A percentile compares a stretch with the other conserved stretches of the same genome.
phyloP scores from a whole-genome alignment of 2,888 invertebrate species.

The Gibbula magus region DNA sequence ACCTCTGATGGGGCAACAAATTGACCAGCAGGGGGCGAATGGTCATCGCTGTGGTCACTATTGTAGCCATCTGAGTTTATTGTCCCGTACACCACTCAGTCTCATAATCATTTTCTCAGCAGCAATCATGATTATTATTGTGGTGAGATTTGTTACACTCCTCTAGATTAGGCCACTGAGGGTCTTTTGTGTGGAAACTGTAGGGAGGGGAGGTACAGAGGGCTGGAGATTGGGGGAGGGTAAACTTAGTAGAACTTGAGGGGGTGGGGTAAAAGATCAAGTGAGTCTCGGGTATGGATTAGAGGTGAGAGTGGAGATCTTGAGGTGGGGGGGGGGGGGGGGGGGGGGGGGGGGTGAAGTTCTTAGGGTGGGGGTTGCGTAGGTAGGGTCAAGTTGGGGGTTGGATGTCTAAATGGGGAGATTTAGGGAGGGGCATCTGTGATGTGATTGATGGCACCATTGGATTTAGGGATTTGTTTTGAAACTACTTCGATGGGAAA shows the following conservation, averaged over 20 bases:
- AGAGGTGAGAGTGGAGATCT: background rate
- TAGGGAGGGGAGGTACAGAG: background rate
- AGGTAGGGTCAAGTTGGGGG: background rate
- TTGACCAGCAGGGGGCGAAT: conserved; percentile 10
- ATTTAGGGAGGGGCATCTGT: background rate
- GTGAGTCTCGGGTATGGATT: background rate
- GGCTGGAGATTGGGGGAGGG: background rate
- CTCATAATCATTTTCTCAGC: background rate
- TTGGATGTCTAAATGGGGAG: background rate
- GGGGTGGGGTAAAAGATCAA: background rate
- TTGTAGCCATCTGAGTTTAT: background rate
- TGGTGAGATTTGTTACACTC: background rate
- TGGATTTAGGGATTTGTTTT: too few species aligned
- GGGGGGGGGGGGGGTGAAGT: background rate
- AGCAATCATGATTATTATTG: background rate
- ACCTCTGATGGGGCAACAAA: conserved; percentile 9
- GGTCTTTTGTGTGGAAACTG: background rate
- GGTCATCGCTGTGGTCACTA: background rate
- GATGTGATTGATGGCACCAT: too few species aligned
- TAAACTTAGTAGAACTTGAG: too few species aligned
- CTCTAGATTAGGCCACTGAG: too few species aligned
- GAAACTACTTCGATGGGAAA: too few species aligned
- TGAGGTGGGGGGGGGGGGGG: background rate
- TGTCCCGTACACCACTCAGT: background rate
- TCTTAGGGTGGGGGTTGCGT: background rate